A percentile compares a stretch with the other conserved stretches of the same genome.
Conservation (phyloP, 2,888 invertebrate species). For the Chymomyza amoena region DNA sequence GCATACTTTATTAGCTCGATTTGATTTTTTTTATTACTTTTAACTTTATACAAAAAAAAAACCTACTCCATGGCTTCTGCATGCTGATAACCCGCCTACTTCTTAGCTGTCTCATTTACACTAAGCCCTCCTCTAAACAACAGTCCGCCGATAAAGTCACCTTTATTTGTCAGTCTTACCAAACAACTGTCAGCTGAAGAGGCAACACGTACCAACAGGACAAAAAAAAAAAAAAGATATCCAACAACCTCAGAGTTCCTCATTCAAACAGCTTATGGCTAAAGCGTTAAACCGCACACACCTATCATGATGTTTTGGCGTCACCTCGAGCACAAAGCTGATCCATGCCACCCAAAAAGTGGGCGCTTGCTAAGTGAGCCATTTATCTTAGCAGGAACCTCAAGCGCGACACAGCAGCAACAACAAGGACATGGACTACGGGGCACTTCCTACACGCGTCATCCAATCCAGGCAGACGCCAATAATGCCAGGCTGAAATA, state of each 20-base stretch:
- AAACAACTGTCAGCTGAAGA: slow-evolving; percentile 40
- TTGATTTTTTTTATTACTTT: too few species aligned
- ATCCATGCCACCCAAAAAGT: slow-evolving; percentile 29
- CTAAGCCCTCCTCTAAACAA: neutral
- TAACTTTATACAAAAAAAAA: too few species aligned
- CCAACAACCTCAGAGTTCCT: slow-evolving; percentile 26
- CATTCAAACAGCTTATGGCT: slow-evolving; percentile 34
- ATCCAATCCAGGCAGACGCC: slow-evolving; percentile 65
- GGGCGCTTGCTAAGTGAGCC: slow-evolving; percentile 75
- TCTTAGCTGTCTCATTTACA: slow-evolving; percentile 53
- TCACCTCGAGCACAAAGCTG: slow-evolving; percentile 43
- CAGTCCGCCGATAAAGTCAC: slow-evolving; percentile 61
- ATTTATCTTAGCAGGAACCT: slow-evolving; percentile 78
- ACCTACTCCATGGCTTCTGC: neutral
- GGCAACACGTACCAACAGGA: slow-evolving; percentile 45
- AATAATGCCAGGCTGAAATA: slow-evolving; percentile 64
- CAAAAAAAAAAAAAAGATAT: slow-evolving; percentile 1
- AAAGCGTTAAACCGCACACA: slow-evolving; percentile 72
- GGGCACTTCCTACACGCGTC: slow-evolving; percentile 60
- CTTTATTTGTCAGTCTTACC: slow-evolving; percentile 69
- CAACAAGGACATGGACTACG: slow-evolving; percentile 33
- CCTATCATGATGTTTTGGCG: slow-evolving; percentile 52
- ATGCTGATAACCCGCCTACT: neutral
- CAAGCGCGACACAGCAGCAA: slow-evolving; percentile 61
- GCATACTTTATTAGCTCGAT: too few species aligned